These are phyloP conservation scores for Limnephilus rhombicus DNA, from an alignment of 2,888 invertebrate species.

Conservation along the genomic window DNA sequence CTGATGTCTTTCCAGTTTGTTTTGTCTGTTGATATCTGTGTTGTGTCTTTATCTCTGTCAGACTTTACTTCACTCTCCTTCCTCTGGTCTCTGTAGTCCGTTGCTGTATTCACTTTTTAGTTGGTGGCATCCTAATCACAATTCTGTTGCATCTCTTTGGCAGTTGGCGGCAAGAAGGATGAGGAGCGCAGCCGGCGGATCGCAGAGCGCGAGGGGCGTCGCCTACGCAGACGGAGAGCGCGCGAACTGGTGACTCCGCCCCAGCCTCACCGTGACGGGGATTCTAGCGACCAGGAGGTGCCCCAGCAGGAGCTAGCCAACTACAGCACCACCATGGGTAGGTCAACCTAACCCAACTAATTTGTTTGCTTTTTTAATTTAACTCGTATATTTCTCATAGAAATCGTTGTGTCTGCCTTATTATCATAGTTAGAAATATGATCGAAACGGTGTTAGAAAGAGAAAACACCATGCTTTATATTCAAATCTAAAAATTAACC, in stretches of 20 bases:
- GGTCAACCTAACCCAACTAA: background rate
- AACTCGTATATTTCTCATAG: too few species aligned
- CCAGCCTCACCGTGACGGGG: constrained; percentile 90
- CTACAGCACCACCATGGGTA: constrained; percentile 60
- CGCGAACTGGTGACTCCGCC: constrained; percentile 83
- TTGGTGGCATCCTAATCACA: background rate
- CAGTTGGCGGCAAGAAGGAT: constrained; percentile 70
- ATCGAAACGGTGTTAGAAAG: too few species aligned
- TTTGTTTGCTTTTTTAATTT: too few species aligned
- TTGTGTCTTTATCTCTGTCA: too few species aligned
- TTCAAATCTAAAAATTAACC: too few species aligned
- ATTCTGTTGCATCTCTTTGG: background rate
- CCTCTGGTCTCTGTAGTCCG: background rate
- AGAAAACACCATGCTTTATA: too few species aligned
- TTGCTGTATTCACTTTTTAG: background rate
- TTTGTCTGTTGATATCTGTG: too few species aligned
- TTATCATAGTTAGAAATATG: too few species aligned
- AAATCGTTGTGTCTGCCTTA: too few species aligned
- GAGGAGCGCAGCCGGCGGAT: constrained; percentile 88
- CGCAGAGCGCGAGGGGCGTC: constrained; percentile 94
- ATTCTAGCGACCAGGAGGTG: constrained; percentile 98
- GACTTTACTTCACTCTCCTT: too few species aligned
- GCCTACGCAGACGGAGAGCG: constrained; percentile 89
- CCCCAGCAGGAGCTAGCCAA: constrained; percentile 81
- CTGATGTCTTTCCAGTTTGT: too few species aligned